A percentile compares a stretch with the other conserved stretches of the same genome.
Conservation (phyloP, 2,797 vertebrate genomes). For the Poeciliopsis paucimaculata region DNA sequence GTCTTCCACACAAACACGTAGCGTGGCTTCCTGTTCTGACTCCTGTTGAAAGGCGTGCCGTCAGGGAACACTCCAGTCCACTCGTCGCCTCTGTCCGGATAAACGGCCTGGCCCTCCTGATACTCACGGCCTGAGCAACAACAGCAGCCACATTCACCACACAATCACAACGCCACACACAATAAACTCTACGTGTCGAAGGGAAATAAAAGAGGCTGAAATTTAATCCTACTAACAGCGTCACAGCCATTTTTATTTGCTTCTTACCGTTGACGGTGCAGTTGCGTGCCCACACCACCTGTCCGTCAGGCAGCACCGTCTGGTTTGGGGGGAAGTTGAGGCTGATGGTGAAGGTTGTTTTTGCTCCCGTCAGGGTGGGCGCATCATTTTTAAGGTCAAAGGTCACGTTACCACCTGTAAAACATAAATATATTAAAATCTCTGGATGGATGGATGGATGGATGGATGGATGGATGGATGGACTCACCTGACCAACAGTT, state of each 20-base stretch:
- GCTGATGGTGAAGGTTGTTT: conserved; percentile 86
- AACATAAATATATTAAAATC: neutral
- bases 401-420: conserved; percentile 86
- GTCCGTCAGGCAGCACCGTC: conserved; percentile 82
- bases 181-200: neutral
- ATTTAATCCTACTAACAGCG: neutral
- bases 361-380: conserved; percentile 89
- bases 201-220: neutral
- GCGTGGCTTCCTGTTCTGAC: conserved; percentile 70
- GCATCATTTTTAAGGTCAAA: conserved; percentile 88
- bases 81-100: conserved; percentile 71
- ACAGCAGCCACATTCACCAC: neutral
- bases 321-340: conserved; percentile 89
- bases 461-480: neutral
- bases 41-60: conserved; percentile 78
- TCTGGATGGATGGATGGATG: neutral
- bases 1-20: conserved; percentile 95
- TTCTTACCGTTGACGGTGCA: conserved; percentile 75
- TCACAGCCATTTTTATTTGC: neutral
- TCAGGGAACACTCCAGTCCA: conserved; percentile 85
- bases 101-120: conserved; percentile 83
- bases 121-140: conserved; percentile 80
- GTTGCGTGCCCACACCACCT: conserved; percentile 87
- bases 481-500: conserved; percentile 89
- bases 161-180: neutral